Base-by-base conservation (phyloP, 2,888 invertebrate species). In the Epinotia demarniana region DNA sequence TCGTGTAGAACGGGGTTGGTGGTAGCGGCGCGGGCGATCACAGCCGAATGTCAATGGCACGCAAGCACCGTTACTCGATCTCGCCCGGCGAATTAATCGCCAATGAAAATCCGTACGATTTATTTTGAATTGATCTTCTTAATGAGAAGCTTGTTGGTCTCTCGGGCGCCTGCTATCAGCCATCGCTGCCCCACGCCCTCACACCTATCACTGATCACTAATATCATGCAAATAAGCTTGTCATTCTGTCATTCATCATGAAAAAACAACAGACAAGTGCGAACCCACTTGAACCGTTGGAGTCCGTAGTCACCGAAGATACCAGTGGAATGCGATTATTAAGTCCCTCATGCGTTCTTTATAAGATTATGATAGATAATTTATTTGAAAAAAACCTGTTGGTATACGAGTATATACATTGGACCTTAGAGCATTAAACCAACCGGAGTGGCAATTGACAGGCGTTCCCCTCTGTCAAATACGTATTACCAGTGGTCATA, bases 41-140 rank as follows among this genome's bases (percentile, higher is more conserved):
- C 86, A 85, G 84, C 91, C 92, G 90, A 90, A 90, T 93, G 93
- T 93, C 93, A 93, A 88, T 93, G 93, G 93, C 93, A 92, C 90
- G 91, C 86, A 87, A 81, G 81, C 87, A 92, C 93, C 93, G 93
- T 93, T 94, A 93, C 86, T 90, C 90, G 89, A 92, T 93, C 93
- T 91, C 90, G 89, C 90, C 88, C 87, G 90, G 91, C 92, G 87
- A 93, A 93, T 92, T 93, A 92, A 93, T 93, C 88, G 90, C 92
- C 90, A 89, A 91, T 91, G 86, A 85, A 89, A 89, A 90, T 91
- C 87, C 88, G 86, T 85, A 87, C 89, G 87, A 90, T 92, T 86
- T 88, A 92, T 90, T 90, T 89, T 85, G 84, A 86, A 89, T 90
- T 86, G 89, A 91, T 91, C 87, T 83, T 86, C 85, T 88, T 92